These are phyloP conservation scores for Cydia splendana DNA, from an alignment of 1,140 invertebrate species.

Conservation along the genomic window DNA sequence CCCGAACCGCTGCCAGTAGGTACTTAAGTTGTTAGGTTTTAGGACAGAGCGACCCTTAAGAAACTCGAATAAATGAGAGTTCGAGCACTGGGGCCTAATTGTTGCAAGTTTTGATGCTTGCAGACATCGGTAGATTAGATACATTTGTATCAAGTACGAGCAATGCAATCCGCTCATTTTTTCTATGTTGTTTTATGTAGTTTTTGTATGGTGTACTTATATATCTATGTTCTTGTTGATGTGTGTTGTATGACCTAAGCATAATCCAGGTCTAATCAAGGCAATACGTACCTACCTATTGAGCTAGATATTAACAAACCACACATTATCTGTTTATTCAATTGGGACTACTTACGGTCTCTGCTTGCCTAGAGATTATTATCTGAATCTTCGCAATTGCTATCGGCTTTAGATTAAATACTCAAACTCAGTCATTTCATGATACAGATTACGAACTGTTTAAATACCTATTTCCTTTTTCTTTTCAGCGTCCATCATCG, in stretches of 20 bases:
- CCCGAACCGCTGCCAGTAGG: no score
- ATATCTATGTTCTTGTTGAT: no score
- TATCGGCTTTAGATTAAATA: not conserved
- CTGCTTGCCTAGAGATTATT: not conserved
- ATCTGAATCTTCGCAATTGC: not conserved
- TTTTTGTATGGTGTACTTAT: no score
- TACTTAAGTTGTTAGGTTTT: no score
- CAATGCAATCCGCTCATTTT: no score
- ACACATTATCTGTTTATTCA: not conserved
- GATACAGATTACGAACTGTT: not conserved
- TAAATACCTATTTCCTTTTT: slow-evolving; percentile 40
- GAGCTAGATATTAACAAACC: not conserved
- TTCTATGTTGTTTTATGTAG: no score
- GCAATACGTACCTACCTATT: not conserved
- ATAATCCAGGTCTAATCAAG: not conserved
- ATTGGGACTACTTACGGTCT: not conserved
- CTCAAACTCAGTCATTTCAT: not conserved
- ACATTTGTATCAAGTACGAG: no score
- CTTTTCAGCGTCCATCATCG: slow-evolving; percentile 69
- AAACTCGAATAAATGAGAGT: no score
- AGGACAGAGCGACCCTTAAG: no score
- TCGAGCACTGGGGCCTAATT: no score
- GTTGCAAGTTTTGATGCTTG: no score
- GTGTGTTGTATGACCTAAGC: not conserved
- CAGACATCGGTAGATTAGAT: no score